Percentiles rank a stretch among this genome's conserved stretches.
Conservation (phyloP, 2,888 invertebrate genomes). For the Protodeltote pygarga region DNA sequence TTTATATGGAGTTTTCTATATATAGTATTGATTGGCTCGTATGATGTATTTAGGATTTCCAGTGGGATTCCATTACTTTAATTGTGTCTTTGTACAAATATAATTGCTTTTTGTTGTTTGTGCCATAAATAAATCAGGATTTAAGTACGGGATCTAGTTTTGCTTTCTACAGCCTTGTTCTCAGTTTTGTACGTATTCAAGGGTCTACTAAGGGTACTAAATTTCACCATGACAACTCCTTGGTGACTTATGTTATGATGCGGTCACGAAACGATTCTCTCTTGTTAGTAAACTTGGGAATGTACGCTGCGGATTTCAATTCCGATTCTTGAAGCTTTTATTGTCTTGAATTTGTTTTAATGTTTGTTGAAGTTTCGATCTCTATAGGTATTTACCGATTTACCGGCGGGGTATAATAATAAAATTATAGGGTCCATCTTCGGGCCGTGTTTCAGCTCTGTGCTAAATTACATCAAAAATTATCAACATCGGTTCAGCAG, state of each 20-base stretch:
- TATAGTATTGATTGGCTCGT: too few species aligned
- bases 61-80: too few species aligned
- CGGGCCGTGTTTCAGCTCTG: too few species aligned
- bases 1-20: too few species aligned
- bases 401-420: too few species aligned
- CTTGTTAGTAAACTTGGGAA: slow-evolving; percentile 32
- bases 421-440: too few species aligned
- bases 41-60: too few species aligned
- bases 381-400: too few species aligned
- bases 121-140: background rate
- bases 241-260: slow-evolving; percentile 55
- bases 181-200: slow-evolving; percentile 13
- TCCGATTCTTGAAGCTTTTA: slow-evolving; percentile 2
- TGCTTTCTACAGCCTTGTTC: slow-evolving; percentile 11
- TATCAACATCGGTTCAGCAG: too few species aligned
- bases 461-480: too few species aligned
- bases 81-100: too few species aligned
- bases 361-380: background rate
- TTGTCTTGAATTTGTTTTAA: slow-evolving; percentile 4
- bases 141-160: slow-evolving; percentile 9
- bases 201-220: slow-evolving; percentile 55
- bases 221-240: slow-evolving; percentile 56
- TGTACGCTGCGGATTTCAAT: slow-evolving; percentile 7
- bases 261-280: slow-evolving; percentile 57
- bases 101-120: too few species aligned